Percentiles rank a stretch among this genome's conserved stretches.
These are phyloP conservation scores for Pygmarrhopalites habei DNA, from an alignment of 1,140 invertebrate genomes.

Conservation along the genomic window DNA sequence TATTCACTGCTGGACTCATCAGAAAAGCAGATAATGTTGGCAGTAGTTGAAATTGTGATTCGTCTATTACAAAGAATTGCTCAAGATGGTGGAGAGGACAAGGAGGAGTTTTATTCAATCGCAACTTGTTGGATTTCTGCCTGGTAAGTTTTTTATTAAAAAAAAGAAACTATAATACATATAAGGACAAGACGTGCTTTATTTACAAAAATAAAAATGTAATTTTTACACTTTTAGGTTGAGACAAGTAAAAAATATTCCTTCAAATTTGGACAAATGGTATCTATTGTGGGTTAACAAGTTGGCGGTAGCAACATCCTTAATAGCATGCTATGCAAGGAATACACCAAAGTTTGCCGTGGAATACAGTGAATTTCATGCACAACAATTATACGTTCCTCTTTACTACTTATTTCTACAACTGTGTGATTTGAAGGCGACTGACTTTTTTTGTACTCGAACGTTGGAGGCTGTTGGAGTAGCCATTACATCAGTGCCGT, in stretches of 20 bases:
- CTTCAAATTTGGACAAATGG: background rate
- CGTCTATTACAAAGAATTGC: slow-evolving; percentile 3
- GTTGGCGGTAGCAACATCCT: slow-evolving; percentile 7
- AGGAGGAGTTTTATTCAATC: slow-evolving; percentile 21
- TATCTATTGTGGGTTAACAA: slow-evolving; percentile 24
- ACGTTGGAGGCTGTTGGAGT: slow-evolving; percentile 4
- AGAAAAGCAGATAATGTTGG: background rate
- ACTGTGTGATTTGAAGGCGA: slow-evolving; percentile 8
- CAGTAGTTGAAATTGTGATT: background rate
- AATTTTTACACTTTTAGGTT: too few species aligned
- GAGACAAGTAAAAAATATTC: slow-evolving; percentile 21
- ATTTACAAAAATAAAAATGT: too few species aligned
- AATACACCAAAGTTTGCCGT: background rate
- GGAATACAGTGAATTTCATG: slow-evolving; percentile 35
- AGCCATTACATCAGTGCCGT: slow-evolving; percentile 18
- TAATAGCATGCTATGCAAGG: slow-evolving; percentile 9
- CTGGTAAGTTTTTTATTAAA: too few species aligned
- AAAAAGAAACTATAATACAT: too few species aligned
- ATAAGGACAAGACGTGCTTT: too few species aligned
- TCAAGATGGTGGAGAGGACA: background rate
- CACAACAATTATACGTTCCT: slow-evolving; percentile 24
- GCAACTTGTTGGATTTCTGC: slow-evolving; percentile 35
- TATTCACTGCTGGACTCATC: background rate
- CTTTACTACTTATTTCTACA: slow-evolving; percentile 32
- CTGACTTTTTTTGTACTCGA: background rate